Conservation (phyloP, 1,140 invertebrate genomes). For the Drosophila kepulauana region DNA sequence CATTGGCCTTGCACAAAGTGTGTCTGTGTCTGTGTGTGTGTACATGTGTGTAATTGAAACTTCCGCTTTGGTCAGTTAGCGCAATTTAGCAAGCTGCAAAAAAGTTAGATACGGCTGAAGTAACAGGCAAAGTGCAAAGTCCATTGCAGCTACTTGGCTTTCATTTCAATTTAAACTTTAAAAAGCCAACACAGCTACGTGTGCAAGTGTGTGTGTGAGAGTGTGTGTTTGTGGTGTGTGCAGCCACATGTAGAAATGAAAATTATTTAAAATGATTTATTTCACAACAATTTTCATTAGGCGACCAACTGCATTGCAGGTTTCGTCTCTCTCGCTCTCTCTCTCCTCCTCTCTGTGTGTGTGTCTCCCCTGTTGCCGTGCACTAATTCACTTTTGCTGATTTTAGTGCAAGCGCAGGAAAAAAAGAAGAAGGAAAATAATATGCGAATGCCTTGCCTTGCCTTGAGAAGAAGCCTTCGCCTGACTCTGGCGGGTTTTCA, state of each 20-base stretch:
- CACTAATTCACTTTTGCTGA: slow-evolving; percentile 81
- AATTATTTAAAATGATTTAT: slow-evolving; percentile 83
- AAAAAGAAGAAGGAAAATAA: neutral
- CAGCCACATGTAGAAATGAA: slow-evolving; percentile 62
- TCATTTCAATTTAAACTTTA: slow-evolving; percentile 81
- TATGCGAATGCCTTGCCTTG: slow-evolving; percentile 63
- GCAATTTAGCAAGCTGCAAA: slow-evolving; percentile 82
- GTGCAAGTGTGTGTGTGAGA: neutral
- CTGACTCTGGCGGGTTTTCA: slow-evolving; percentile 30
- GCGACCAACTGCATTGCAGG: slow-evolving; percentile 73
- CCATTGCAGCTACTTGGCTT: slow-evolving; percentile 80
- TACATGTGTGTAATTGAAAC: slow-evolving; percentile 77
- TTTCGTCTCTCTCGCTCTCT: neutral
- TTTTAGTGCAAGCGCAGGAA: slow-evolving; percentile 53
- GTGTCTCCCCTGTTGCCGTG: neutral
- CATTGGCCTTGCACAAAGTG: slow-evolving; percentile 30
- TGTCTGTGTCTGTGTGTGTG: slow-evolving; percentile 30
- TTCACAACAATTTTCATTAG: slow-evolving; percentile 83
- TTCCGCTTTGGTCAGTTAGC: slow-evolving; percentile 82
- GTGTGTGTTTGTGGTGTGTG: slow-evolving; percentile 32
- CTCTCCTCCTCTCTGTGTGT: no score
- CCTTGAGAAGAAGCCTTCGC: slow-evolving; percentile 40
- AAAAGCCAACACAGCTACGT: slow-evolving; percentile 42
- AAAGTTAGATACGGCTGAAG: slow-evolving; percentile 81
- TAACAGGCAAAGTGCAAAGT: slow-evolving; percentile 81